Evolutionary conservation across 2,888 invertebrate species (phyloP).

Genomic region (Blastobasis lacticolella): DNA sequence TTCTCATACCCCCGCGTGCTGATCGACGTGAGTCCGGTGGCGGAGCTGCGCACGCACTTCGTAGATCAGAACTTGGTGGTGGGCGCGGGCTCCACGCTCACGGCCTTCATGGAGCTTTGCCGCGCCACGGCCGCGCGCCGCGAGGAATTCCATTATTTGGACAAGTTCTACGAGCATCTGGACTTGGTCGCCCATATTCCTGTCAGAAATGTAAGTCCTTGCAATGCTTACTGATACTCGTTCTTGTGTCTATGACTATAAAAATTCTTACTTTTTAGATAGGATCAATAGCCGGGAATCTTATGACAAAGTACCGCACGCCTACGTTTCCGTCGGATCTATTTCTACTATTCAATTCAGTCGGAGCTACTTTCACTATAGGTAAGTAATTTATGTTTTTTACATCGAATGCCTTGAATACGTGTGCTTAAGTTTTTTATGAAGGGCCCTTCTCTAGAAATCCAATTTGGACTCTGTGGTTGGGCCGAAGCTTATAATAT

Average conservation of each 20-base stretch:
- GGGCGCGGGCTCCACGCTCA: conserved; percentile 37
- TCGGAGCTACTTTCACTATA: conserved; percentile 38
- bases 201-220: conserved; percentile 79
- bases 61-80: conserved; percentile 59
- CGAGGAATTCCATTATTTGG: conserved; percentile 73
- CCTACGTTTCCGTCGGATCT: conserved; percentile 82
- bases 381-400: conserved; percentile 22
- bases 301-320: conserved; percentile 79
- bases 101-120: conserved; percentile 67
- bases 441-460: no score
- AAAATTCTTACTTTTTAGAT: conserved; percentile 40
- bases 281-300: conserved; percentile 80
- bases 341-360: conserved; percentile 64
- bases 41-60: conserved; percentile 62
- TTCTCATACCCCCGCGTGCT: conserved; percentile 49
- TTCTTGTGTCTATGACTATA: not conserved
- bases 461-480: no score
- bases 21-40: conserved; percentile 75
- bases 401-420: no score
- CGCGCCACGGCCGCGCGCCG: conserved; percentile 40
- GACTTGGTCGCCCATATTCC: conserved; percentile 81
- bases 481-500: no score
- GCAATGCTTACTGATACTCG: not conserved
- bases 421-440: no score
- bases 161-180: conserved; percentile 75